Conservation (phyloP, 2,888 invertebrate genomes). For the Oscheius sp. region DNA sequence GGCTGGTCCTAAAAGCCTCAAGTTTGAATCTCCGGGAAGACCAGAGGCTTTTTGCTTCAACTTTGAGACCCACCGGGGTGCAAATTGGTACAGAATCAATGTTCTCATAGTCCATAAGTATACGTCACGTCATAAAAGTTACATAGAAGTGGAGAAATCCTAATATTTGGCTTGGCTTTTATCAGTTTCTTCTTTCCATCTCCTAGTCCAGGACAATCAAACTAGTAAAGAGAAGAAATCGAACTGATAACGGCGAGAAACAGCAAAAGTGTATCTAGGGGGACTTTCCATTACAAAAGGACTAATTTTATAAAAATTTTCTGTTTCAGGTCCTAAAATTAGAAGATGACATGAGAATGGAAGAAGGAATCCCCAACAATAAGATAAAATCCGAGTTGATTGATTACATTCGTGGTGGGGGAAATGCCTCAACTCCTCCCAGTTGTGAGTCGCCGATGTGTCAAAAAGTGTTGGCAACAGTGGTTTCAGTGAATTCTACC, state of each 20-base stretch:
- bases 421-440: conserved; percentile 58
- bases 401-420: conserved; percentile 62
- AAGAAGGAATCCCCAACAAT: conserved; percentile 62
- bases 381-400: conserved; percentile 64
- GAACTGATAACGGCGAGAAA: too few relatives aligned
- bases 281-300: too few relatives aligned
- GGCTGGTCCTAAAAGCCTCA: too few relatives aligned
- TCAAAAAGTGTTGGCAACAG: not conserved
- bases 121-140: too few relatives aligned
- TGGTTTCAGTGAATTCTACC: conserved; percentile 17
- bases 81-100: not conserved
- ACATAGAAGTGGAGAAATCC: not conserved
- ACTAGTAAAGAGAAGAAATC: conserved; percentile 20
- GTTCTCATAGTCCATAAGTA: not conserved
- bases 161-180: conserved; percentile 26
- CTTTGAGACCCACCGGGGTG: too few relatives aligned
- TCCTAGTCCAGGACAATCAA: conserved; percentile 18
- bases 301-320: not conserved
- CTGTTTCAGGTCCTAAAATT: conserved; percentile 51
- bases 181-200: conserved; percentile 16
- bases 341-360: conserved; percentile 63
- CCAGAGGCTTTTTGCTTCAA: too few relatives aligned
- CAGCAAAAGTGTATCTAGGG: too few relatives aligned
- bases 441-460: conserved; percentile 11
- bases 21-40: too few relatives aligned